A percentile compares a stretch with the other conserved stretches of the same genome.
These are phyloP conservation scores for Carposina sasakii DNA, from an alignment of 1,140 invertebrate species.

Conservation along the genomic window DNA sequence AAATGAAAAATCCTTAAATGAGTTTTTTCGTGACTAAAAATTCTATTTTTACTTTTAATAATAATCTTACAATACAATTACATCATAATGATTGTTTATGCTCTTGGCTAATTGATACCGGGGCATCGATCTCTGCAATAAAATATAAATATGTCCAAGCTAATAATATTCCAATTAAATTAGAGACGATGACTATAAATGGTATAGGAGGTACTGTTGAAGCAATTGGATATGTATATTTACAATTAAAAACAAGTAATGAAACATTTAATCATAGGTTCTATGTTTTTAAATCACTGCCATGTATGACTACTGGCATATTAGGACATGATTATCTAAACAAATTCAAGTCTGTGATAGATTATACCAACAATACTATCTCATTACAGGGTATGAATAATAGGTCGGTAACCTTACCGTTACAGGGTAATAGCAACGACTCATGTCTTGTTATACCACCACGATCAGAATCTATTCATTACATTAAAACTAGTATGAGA, in stretches of 20 bases:
- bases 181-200: constrained; percentile 16
- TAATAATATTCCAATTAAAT: constrained; percentile 19
- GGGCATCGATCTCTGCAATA: constrained; percentile 20
- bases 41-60: constrained; percentile 1
- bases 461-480: constrained; percentile 22
- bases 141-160: constrained; percentile 19
- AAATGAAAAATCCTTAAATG: neutral
- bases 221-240: constrained; percentile 20
- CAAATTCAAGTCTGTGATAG: constrained; percentile 14
- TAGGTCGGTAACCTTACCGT: constrained; percentile 7
- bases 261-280: constrained; percentile 20
- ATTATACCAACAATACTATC: constrained; percentile 15
- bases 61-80: neutral
- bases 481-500: constrained; percentile 11
- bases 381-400: constrained; percentile 11
- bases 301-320: constrained; percentile 20
- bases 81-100: neutral
- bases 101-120: constrained; percentile 18
- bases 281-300: constrained; percentile 23
- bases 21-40: constrained; percentile 21
- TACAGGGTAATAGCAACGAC: neutral
- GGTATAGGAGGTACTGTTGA: constrained; percentile 23
- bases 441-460: constrained; percentile 12
- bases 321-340: constrained; percentile 26
- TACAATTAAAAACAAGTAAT: constrained; percentile 10